Base-by-base conservation (phyloP, 2,797 vertebrate genomes). In the Syngnathus rostellatus region DNA sequence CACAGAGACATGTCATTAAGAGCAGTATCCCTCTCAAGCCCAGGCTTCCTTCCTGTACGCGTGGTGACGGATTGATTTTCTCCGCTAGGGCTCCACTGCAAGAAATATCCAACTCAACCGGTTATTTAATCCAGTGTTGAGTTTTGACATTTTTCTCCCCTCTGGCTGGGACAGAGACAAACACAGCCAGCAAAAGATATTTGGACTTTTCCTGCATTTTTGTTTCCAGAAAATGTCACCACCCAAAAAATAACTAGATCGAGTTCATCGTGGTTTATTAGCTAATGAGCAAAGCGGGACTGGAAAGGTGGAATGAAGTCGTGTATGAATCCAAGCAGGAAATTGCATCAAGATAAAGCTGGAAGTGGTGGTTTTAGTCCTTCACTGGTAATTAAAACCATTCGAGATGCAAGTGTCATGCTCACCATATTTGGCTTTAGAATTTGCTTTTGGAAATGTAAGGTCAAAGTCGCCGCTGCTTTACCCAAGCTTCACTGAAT, bases 21-120 rank as follows among this genome's bases (percentile, higher is more conserved):
- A 80, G 83, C 81, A 82, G 83, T 86, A 85, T 88, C 86, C 87
- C 83, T 82, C 81, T 69, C 70, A 78, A 53, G 72, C 72, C 73
- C 75, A 69, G 72, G 81, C 85, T 90, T 89, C 87, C 88, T 90
- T 89, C 87, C 87, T 90, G 84, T 87, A 83, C 72, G 70, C 64
- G 65, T 82, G 82, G 83, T 87, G 86, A 89, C 71, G 73, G 86
- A 90, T 87, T 89, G 89, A 90, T 88, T 88, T 85, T 87, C 83
- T 83, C 60, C 60, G 21, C n/a, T 45, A 45, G 40, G 40, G 60
- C 21, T 62, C 60, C 21, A 16, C 41, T 23, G 60, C 60, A 45
- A 62, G 21, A 62, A 85, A 80, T 77, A 76, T 70, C 81, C 73
- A 67, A 71, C 78, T 45, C 61, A 85, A 80, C 71, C 73, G 67